Percentiles rank a stretch among this genome's conserved stretches.
These are phyloP conservation scores for Atherinosoma microstoma DNA, from an alignment of 2,797 vertebrate species.

Conservation along the genomic window DNA sequence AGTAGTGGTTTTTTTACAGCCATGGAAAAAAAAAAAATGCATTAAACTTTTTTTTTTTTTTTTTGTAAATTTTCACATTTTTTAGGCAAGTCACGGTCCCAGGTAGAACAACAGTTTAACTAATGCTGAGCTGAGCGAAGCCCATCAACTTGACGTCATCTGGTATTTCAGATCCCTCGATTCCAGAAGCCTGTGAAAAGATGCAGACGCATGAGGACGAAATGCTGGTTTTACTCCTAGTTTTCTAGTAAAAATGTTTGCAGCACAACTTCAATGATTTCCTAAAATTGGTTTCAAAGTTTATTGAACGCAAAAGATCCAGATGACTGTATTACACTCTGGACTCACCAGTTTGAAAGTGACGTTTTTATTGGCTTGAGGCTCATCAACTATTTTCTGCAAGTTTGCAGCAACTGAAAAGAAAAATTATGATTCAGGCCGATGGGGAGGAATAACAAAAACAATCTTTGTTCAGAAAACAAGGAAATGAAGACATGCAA, in stretches of 20 bases:
- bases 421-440: slow-evolving; percentile 36
- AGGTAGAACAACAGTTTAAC: slow-evolving; percentile 84
- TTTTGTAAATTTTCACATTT: slow-evolving; percentile 82
- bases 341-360: slow-evolving; percentile 97
- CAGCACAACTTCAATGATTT: not conserved
- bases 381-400: slow-evolving; percentile 98
- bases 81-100: slow-evolving; percentile 84
- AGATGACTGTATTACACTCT: not conserved
- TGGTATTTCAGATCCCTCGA: slow-evolving; percentile 93
- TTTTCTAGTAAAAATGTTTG: not conserved
- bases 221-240: too few species aligned
- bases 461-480: too few species aligned
- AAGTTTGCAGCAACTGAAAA: slow-evolving; percentile 97
- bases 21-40: slow-evolving; percentile 77
- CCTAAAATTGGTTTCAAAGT: not conserved
- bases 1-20: slow-evolving; percentile 94
- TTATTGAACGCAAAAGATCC: not conserved
- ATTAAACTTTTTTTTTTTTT: slow-evolving; percentile 65
- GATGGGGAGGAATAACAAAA: not conserved
- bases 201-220: slow-evolving; percentile 9
- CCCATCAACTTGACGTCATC: slow-evolving; percentile 96
- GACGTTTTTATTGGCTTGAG: slow-evolving; percentile 94
- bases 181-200: slow-evolving; percentile 90
- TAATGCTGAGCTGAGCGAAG: slow-evolving; percentile 99
- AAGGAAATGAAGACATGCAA: not conserved